Base-by-base conservation (phyloP, 92 coral and sea anemone species). In the Palythoa grandis region DNA sequence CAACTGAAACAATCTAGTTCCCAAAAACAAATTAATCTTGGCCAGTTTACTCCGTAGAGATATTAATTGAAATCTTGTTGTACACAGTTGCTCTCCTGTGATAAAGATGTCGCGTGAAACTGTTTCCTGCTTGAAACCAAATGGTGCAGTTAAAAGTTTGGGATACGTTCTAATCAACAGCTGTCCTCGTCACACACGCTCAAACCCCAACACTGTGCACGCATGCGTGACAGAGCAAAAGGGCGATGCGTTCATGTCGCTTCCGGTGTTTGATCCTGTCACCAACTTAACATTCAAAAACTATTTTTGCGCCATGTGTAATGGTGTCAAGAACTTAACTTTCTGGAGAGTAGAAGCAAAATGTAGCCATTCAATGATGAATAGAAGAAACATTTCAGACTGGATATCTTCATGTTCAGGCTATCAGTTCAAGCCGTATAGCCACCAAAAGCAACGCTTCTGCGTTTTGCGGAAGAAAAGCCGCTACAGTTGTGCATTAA, bases 241-340 rank as follows among this genome's bases (percentile, higher is more conserved):
- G 56, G 57, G 52, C 2, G 83, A 78, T 78, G 48, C 57, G 52
- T 56, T 78, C 53, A 19, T 19, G 10, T 2, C 29, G 2, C 83
- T 57, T 78, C 83, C 83, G 56, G 83, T 78, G 4, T 78, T 78
- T 78, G 83, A 78, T 7, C 70, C 11, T 39, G 14, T 35, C 1
- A 35, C 83, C 53, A 58, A 54, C 12, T 23, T 78, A 20, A 78
- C 69, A 4, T 78, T 54, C 20, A 78, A 78, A n/a, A 78, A 78
- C 52, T 78, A 78, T 23, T 78, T 78, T 22, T 78, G 83, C 35
- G 83, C 83, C 25, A 78, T 16, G 22, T 78, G 83, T 43, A 58
- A 78, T 25, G 1, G 7, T 3, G 83, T 16, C 29, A 78, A 12
- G 11, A 57, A 78, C 19, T 19, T 78, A 37, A 35, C 48, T 9